phyloP scores from a whole-genome alignment of 2,113 vertebrate species.

The Bujurquina vittata region DNA sequence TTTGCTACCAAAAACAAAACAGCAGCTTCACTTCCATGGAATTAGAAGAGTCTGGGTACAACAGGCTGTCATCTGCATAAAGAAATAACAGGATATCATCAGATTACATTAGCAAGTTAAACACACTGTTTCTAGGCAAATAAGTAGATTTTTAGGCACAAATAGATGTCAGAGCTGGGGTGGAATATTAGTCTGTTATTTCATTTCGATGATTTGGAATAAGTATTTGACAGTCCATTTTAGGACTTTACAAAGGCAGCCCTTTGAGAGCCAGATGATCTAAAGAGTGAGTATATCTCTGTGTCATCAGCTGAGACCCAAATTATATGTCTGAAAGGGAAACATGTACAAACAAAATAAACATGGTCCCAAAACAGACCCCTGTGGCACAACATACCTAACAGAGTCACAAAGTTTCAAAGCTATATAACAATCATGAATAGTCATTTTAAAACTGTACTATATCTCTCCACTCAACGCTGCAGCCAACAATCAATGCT shows the following conservation, averaged over 20 bases:
- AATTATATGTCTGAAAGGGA: neutral
- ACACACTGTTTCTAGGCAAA: neutral
- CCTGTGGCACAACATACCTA: neutral
- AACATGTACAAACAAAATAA: neutral
- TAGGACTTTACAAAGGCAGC: neutral
- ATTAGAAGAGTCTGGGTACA: neutral
- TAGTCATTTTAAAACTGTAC: neutral
- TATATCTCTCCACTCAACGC: neutral
- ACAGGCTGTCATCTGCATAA: too few species aligned
- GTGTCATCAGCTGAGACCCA: neutral
- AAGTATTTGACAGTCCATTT: neutral
- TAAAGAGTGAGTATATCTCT: neutral
- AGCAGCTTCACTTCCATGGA: neutral
- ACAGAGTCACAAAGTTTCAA: neutral
- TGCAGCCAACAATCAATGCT: neutral
- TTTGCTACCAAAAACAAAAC: too few species aligned
- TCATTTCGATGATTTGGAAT: neutral
- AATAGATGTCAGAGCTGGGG: too few species aligned
- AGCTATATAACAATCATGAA: neutral
- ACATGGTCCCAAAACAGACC: neutral
- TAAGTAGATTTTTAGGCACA: neutral
- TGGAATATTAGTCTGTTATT: neutral
- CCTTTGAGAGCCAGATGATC: neutral
- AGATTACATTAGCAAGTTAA: neutral
- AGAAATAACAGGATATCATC: too few species aligned